Evolutionary conservation across 1,140 invertebrate species (phyloP), one percentile per base, ranked within the genome.

Genomic region (Saccostrea glomerata): DNA sequence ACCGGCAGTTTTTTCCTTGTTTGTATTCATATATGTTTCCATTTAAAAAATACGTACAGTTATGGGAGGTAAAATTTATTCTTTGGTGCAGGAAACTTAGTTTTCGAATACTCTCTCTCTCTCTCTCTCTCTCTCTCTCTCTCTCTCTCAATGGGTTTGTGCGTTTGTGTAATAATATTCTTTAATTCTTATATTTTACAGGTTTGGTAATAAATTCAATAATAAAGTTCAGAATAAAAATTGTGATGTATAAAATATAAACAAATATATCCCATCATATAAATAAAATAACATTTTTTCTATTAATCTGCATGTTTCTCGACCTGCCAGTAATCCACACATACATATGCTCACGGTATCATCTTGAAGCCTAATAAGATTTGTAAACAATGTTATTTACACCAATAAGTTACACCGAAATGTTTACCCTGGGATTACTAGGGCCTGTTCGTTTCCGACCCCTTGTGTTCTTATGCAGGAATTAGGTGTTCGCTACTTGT

Each of bases 361-460:
- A 36, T 77, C 13, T n/a, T n/a, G 25, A 77, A 15, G 7, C 30
- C 23, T 13, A 9, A 36, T 77, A 77, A 77, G 25, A 30, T 15
- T 77, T 25, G 70, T 30, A 77, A 77, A 77, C 70, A 77, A 30
- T 77, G 70, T 77, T 77, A 77, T 77, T 77, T 77, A 77, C 70
- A 77, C 12, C 70, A 77, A 36, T 77, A 77, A 77, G 70, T 77
- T 77, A 30, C 70, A 77, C 70, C 47, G 47, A 25, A 77, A 30
- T 77, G 70, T 77, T 77, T 77, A 77, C 70, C 70, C 25, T 36
- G 25, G 70, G 70, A 77, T 77, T 36, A 77, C 7, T 36, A 7
- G 58, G 58, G 58, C 58, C 5, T 63, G 58, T 63, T 20, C 58
- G n/a, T 63, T 63, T 63, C 58, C 25, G 25, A 36, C 70, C 70